Evolutionary conservation across 2,888 invertebrate species (phyloP).

Genomic region (Petrolisthes manimaculis): DNA sequence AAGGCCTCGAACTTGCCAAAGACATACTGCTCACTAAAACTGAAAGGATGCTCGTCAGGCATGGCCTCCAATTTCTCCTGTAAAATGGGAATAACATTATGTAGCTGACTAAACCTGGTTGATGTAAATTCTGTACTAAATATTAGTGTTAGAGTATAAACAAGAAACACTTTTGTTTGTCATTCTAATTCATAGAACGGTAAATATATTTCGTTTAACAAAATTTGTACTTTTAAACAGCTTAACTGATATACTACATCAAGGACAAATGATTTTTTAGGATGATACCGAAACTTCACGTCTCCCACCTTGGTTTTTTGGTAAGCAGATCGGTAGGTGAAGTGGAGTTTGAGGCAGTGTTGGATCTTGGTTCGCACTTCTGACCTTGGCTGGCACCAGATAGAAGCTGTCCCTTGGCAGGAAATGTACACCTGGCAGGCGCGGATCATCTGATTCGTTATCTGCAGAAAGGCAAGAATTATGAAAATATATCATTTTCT

Average conservation of each 20-base stretch:
- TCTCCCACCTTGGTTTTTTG: constrained; percentile 68
- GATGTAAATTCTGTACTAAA: too few species aligned
- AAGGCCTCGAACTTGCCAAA: constrained; percentile 97
- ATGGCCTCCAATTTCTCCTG: constrained; percentile 68
- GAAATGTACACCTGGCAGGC: constrained; percentile 95
- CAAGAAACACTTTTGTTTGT: too few species aligned
- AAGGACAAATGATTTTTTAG: too few species aligned
- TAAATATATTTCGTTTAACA: too few species aligned
- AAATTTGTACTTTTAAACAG: too few species aligned
- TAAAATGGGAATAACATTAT: too few species aligned
- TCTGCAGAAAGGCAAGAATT: constrained; percentile 72
- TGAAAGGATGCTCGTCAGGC: constrained; percentile 76
- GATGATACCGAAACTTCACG: too few species aligned
- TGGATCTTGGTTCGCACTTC: constrained; percentile 83
- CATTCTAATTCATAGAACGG: too few species aligned
- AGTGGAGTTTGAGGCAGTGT: constrained; percentile 89
- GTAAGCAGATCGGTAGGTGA: constrained; percentile 87
- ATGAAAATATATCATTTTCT: too few species aligned
- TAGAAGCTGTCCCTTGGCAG: constrained; percentile 85
- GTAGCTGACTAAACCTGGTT: too few species aligned
- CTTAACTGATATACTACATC: too few species aligned
- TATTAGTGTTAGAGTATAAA: too few species aligned
- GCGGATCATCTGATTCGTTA: constrained; percentile 98
- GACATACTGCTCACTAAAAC: constrained; percentile 96
- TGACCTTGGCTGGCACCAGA: constrained; percentile 89